These are phyloP conservation scores for Palaemon carinicauda DNA, from an alignment of 1,140 invertebrate species.

Conservation along the genomic window DNA sequence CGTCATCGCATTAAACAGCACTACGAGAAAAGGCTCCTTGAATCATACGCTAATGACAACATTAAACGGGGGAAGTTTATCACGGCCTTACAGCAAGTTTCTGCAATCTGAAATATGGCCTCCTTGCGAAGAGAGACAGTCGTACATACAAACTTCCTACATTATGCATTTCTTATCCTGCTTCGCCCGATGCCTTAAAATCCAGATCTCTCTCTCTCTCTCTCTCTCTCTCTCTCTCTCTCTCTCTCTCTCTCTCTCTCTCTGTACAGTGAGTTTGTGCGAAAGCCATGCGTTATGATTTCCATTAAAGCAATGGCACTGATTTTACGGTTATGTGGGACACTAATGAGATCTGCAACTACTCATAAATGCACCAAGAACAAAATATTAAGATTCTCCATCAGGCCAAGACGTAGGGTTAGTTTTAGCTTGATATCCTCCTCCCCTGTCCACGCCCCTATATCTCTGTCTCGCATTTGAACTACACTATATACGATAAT, in stretches of 20 bases:
- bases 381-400: slow-evolving; percentile 23
- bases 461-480: not conserved
- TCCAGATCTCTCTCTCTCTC: not conserved
- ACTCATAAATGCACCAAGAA: slow-evolving; percentile 46
- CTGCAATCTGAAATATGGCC: too few species aligned
- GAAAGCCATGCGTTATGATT: slow-evolving; percentile 36
- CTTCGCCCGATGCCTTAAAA: too few species aligned
- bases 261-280: not conserved
- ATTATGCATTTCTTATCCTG: too few species aligned
- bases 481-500: too few species aligned
- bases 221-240: not conserved
- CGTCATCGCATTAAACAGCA: too few species aligned
- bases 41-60: too few species aligned
- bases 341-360: slow-evolving; percentile 51
- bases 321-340: slow-evolving; percentile 44
- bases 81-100: too few species aligned
- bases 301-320: slow-evolving; percentile 52
- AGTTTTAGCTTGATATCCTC: not conserved
- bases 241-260: not conserved
- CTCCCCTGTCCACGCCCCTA: not conserved
- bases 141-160: too few species aligned
- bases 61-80: too few species aligned
- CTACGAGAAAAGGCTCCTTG: too few species aligned
- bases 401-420: not conserved
- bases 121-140: too few species aligned